These are phyloP conservation scores for Anolis carolinensis DNA, from an alignment of 2,113 vertebrate species.

Conservation along the genomic window DNA sequence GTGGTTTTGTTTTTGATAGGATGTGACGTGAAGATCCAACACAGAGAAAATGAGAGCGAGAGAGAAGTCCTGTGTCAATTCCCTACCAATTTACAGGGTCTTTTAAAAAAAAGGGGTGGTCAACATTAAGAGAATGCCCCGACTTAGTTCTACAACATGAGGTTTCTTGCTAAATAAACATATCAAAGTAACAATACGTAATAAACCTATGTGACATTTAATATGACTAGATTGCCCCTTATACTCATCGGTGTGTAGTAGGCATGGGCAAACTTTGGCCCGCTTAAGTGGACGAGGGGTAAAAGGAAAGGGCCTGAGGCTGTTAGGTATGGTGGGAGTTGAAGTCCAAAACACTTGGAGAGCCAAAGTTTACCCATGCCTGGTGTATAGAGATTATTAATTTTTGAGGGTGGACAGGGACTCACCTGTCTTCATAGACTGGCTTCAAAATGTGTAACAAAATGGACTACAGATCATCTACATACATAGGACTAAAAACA, in stretches of 20 bases:
- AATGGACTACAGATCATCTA: conserved; percentile 75
- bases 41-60: conserved; percentile 48
- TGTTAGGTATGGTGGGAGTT: too few relatives aligned
- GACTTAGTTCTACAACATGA: conserved; percentile 62
- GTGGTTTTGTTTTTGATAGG: conserved; percentile 58
- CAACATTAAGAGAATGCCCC: conserved; percentile 50
- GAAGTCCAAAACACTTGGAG: too few relatives aligned
- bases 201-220: conserved; percentile 61
- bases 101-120: conserved; percentile 50
- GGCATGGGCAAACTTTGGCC: too few relatives aligned
- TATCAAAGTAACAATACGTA: conserved; percentile 68
- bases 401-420: conserved; percentile 35
- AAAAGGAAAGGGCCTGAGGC: too few relatives aligned
- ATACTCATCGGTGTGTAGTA: conserved; percentile 65
- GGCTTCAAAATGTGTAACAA: conserved; percentile 76
- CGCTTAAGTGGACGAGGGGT: too few relatives aligned
- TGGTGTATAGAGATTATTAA: conserved; percentile 71
- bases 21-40: conserved; percentile 70
- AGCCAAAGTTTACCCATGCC: too few relatives aligned
- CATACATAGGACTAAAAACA: conserved; percentile 73
- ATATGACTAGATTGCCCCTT: conserved; percentile 56
- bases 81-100: conserved; percentile 52
- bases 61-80: conserved; percentile 57
- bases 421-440: conserved; percentile 76
- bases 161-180: conserved; percentile 73